Evolutionary conservation across 2,888 invertebrate species (phyloP), one percentile per base, ranked within the genome.

Genomic region (Agriopis aurantiaria): DNA sequence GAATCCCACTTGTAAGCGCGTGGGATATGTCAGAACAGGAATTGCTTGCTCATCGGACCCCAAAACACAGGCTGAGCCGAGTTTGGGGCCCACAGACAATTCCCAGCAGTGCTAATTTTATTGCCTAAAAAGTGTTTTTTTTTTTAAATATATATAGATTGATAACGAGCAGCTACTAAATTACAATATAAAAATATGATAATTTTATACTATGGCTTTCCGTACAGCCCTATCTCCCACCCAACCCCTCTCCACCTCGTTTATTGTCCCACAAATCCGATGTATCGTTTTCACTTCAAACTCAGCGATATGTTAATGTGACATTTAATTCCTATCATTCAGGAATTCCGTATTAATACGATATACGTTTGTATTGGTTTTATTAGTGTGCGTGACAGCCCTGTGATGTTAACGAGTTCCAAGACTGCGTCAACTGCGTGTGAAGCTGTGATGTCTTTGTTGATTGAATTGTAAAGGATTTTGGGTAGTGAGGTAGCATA

Each of bases 271-370:
- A 84, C 87, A 92, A 91, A 93, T 92, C 91, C 91, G 86, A 90
- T 90, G 88, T 93, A 92, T 92, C 91, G 91, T 87, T 89, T 90
- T 90, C 91, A 88, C 89, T 91, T 85, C 84, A 88, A 90, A 90
- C 88, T 88, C 88, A 81, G 79, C 88, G 90, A 87, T 91, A 91
- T 92, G 91, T 85, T 92, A 92, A 93, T 92, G 88, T 91, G 88
- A 90, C 91, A 88, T 91, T 91, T 91, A 93, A 93, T 92, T 92
- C 89, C 80, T 88, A 87, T 87, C 82, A 85, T 86, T 80, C 79
- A 78, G 82, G 81, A 85, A 81, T 81, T 81, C 83, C 80, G 82
- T 88, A 88, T 85, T 89, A 87, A 83, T 81, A 77, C 68, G 33
- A 33, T 33, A 73, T 70, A 72, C 73, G 71, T 68, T 68, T 73